These are phyloP conservation scores for Nemotelus pantherinus DNA, from an alignment of 2,888 invertebrate genomes.

Conservation along the genomic window DNA sequence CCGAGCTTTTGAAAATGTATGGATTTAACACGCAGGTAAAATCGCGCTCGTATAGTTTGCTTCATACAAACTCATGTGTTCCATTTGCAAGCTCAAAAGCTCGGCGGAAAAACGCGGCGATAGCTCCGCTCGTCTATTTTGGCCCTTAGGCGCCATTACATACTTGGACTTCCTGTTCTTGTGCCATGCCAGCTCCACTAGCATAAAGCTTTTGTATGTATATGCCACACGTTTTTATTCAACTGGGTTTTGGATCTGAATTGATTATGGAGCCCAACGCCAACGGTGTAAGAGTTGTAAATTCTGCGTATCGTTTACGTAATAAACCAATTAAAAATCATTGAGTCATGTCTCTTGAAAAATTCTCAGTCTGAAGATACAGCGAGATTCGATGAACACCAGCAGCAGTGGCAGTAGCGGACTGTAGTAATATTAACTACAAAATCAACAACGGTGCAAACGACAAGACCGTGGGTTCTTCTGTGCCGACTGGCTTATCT, in stretches of 20 bases:
- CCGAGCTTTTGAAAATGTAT: no score
- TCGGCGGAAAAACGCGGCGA: no score
- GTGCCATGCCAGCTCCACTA: slow-evolving; percentile 17
- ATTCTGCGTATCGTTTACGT: slow-evolving; percentile 38
- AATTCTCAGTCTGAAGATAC: no score
- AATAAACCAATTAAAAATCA: slow-evolving; percentile 45
- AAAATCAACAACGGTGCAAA: background rate
- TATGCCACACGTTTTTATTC: background rate
- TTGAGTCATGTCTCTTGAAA: slow-evolving; percentile 34
- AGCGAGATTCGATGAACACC: no score
- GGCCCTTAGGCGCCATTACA: slow-evolving; percentile 41
- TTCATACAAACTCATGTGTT: no score
- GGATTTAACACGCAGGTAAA: no score
- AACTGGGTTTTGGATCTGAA: background rate
- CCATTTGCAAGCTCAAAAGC: no score
- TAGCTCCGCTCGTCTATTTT: no score
- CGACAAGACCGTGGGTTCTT: background rate
- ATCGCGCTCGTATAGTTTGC: no score
- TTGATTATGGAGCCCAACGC: background rate
- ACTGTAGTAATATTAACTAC: slow-evolving; percentile 10
- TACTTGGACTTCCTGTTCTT: slow-evolving; percentile 43
- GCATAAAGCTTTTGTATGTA: background rate
- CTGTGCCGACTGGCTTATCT: slow-evolving; percentile 6
- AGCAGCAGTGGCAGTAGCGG: no score
- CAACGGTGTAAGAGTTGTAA: slow-evolving; percentile 19